phyloP scores from a whole-genome alignment of 2,888 invertebrate genomes.

The Lampropteryx suffumata region DNA sequence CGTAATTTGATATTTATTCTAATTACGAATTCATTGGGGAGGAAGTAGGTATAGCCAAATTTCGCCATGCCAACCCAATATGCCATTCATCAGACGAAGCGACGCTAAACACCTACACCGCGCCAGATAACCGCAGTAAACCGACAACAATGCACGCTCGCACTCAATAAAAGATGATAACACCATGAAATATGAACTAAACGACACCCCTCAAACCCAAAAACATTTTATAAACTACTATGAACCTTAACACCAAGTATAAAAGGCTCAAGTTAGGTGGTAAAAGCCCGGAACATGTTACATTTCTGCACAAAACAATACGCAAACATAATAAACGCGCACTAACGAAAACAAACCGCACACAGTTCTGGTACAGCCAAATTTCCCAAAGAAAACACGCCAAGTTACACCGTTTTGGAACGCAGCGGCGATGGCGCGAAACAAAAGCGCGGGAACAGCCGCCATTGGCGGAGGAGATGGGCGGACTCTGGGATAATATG shows the following conservation, averaged over 20 bases:
- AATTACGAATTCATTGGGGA: conserved; percentile 20
- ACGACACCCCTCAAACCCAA: conserved; percentile 63
- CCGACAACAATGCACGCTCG: conserved; percentile 80
- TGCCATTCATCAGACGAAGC: conserved; percentile 73
- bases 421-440: conserved; percentile 67
- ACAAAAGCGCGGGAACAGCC: conserved; percentile 80
- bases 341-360: conserved; percentile 78
- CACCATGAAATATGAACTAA: conserved; percentile 82
- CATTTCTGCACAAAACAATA: conserved; percentile 45
- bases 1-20: conserved; percentile 30
- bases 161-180: conserved; percentile 84
- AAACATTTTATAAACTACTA: conserved; percentile 33
- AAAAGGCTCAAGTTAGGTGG: conserved; percentile 31
- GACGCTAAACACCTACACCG: conserved; percentile 75
- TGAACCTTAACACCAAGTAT: conserved; percentile 30
- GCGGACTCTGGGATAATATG: conserved; percentile 79
- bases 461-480: conserved; percentile 80
- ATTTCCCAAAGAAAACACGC: conserved; percentile 73
- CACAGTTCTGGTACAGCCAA: conserved; percentile 70
- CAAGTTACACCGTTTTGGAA: conserved; percentile 79
- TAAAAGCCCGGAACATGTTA: conserved; percentile 41
- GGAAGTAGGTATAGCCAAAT: conserved; percentile 7
- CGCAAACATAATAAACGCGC: conserved; percentile 68
- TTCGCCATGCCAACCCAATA: conserved; percentile 48
- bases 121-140: conserved; percentile 78